Base-by-base conservation (phyloP, 2,888 invertebrate species). In the Cosmia trapezina region DNA sequence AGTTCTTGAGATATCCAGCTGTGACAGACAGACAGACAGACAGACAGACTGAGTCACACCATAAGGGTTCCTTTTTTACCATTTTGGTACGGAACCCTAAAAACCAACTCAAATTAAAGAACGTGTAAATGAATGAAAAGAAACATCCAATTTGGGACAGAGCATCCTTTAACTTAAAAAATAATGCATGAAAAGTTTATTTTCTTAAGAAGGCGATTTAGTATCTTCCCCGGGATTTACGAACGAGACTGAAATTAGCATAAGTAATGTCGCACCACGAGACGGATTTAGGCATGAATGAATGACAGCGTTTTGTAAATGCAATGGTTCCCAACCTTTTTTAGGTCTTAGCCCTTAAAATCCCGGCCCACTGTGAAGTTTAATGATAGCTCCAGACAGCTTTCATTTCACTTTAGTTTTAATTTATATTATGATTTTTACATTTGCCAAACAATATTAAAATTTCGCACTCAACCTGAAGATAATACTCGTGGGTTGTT, bases 201-300 rank as follows among this genome's bases (percentile, higher is more conserved):
- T 73, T 70, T 68, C 65, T 22, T 76, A 79, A 78, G 53, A 66
- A 70, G 60, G 69, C 72, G 77, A 82, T 83, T 78, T 74, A 77
- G 75, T 70, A 65, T 78, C 75, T 81, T 71, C 75, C 37, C 61
- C 47, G 28, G 57, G 65, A 73, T 75, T 87, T 83, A 80, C 76
- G 81, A 83, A 87, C 78, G 86, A 85, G 84, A 81, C 61, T 83
- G 73, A 70, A 72, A 91, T 91, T 91, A 89, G 78, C 91, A 90
- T 91, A 91, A 91, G 90, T 91, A 91, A 91, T 89, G 86, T 80
- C 83, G 78, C 84, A 84, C 71, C 84, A 62, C 75, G 84, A 70
- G 83, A 78, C 73, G 79, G 76, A 78, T 82, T 77, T 80, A 74
- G 68, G 75, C 73, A 80, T 70, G 59, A 72, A 80, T 64, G 59